These are phyloP conservation scores for Flabesymbios commensalis DNA, from an alignment of 2,888 invertebrate species.

Conservation along the genomic window DNA sequence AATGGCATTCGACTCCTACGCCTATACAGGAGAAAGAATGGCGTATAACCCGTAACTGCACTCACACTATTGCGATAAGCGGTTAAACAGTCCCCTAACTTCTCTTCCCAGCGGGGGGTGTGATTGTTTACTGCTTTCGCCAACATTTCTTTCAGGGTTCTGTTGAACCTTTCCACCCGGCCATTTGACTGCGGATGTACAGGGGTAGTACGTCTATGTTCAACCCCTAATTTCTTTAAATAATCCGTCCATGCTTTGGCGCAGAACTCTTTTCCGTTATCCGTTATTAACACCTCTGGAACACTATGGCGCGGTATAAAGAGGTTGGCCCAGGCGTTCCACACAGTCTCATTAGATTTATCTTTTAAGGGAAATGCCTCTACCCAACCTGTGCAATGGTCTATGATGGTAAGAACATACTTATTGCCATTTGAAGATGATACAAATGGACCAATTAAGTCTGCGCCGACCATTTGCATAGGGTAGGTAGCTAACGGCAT, in stretches of 20 bases:
- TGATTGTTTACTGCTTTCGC: conserved; percentile 9
- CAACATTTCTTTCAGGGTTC: conserved; percentile 12
- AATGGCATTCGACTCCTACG: conserved; percentile 2
- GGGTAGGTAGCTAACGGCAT: conserved; percentile 5
- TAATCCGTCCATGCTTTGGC: background rate
- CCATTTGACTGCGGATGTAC: conserved; percentile 11
- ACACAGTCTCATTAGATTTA: conserved; percentile 5
- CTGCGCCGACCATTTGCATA: conserved; percentile 5
- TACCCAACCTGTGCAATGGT: conserved; percentile 14
- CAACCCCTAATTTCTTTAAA: conserved; percentile 1
- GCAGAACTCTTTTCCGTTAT: conserved; percentile 1
- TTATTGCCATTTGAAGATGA: background rate
- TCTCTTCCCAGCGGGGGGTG: conserved; percentile 5
- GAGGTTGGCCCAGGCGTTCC: background rate
- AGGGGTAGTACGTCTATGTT: conserved; percentile 11
- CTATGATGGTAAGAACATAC: conserved; percentile 10
- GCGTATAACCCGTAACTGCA: conserved; percentile 6
- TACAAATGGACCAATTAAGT: conserved; percentile 19
- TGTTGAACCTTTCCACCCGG: conserved; percentile 7
- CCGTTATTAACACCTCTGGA: conserved; percentile 12
- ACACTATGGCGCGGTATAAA: conserved; percentile 1
- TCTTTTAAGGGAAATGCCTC: conserved; percentile 13
- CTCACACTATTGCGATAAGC: conserved; percentile 6
- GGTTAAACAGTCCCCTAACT: conserved; percentile 1
- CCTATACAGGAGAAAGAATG: conserved; percentile 13